Percentiles rank a stretch among this genome's conserved stretches.
These are phyloP conservation scores for Paedocypris micromegethes DNA, from an alignment of 2,797 vertebrate genomes.

Conservation along the genomic window DNA sequence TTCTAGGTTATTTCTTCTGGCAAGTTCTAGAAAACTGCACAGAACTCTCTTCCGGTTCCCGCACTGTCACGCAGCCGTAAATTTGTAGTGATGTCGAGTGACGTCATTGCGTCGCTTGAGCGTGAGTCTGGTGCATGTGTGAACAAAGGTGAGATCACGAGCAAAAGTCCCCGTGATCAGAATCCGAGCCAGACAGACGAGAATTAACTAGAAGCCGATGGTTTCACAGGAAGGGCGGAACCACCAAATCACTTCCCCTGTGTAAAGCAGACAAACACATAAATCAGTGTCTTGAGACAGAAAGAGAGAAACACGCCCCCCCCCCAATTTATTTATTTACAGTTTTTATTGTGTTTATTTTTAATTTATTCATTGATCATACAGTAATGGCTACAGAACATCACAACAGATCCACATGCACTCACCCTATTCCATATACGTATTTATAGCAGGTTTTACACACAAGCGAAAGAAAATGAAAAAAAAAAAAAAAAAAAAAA, in stretches of 20 bases:
- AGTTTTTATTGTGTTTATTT: not conserved
- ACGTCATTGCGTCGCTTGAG: slow-evolving; percentile 11
- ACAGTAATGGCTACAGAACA: too few species aligned
- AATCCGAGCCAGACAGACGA: not conserved
- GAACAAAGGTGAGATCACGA: slow-evolving; percentile 31
- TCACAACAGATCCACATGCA: too few species aligned
- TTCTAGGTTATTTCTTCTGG: not conserved
- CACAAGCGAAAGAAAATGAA: too few species aligned
- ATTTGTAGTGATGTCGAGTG: not conserved
- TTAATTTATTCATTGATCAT: not conserved
- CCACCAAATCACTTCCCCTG: not conserved
- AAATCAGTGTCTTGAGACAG: too few species aligned
- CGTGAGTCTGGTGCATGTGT: not conserved
- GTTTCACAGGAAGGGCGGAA: not conserved
- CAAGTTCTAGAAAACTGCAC: not conserved
- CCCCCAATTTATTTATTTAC: too few species aligned
- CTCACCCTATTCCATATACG: too few species aligned
- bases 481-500: too few species aligned
- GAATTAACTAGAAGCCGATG: slow-evolving; percentile 6
- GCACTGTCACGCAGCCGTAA: not conserved
- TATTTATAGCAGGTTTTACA: too few species aligned
- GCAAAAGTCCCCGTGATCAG: slow-evolving; percentile 28
- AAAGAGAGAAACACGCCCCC: too few species aligned
- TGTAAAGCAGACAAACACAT: not conserved
- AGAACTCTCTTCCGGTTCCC: slow-evolving; percentile 19